Percentiles rank a stretch among this genome's conserved stretches.
phyloP scores from a whole-genome alignment of 2,888 invertebrate genomes.

The Nymphalis c-album region DNA sequence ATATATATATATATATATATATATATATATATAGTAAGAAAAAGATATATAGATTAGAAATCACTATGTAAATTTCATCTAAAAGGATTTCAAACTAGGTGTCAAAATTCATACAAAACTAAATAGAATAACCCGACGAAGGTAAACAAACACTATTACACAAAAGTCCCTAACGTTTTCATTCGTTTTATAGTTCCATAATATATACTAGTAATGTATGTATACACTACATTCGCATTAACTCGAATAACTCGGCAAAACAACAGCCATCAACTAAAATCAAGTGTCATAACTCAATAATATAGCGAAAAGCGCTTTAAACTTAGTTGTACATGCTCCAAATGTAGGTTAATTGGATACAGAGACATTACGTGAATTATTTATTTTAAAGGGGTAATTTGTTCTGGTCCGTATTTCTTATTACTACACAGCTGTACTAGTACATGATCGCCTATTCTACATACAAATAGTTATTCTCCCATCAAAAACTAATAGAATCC shows the following conservation, averaged over 20 bases:
- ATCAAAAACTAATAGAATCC: too few species aligned
- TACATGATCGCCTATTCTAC: too few species aligned
- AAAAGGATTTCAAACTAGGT: too few species aligned
- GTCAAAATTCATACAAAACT: neutral
- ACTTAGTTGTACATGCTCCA: constrained; percentile 24
- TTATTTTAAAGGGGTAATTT: neutral
- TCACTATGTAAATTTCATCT: too few species aligned
- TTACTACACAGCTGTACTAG: too few species aligned
- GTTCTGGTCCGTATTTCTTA: neutral
- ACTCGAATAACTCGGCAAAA: constrained; percentile 26
- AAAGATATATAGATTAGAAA: too few species aligned
- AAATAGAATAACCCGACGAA: neutral
- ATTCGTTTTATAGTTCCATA: neutral
- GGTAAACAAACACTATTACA: neutral
- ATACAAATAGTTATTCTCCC: too few species aligned
- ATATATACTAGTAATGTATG: neutral
- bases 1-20: too few species aligned
- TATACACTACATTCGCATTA: constrained; percentile 9
- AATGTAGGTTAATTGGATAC: neutral
- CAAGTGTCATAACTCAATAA: constrained; percentile 41
- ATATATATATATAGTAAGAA: too few species aligned
- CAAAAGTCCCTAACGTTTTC: constrained; percentile 1
- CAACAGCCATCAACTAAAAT: constrained; percentile 39
- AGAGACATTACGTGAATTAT: constrained; percentile 4
- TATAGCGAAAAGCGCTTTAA: constrained; percentile 32